Evolutionary conservation across 1,140 invertebrate species (phyloP), one percentile per base, ranked within the genome.

Genomic region (Lordiphosa collinella): DNA sequence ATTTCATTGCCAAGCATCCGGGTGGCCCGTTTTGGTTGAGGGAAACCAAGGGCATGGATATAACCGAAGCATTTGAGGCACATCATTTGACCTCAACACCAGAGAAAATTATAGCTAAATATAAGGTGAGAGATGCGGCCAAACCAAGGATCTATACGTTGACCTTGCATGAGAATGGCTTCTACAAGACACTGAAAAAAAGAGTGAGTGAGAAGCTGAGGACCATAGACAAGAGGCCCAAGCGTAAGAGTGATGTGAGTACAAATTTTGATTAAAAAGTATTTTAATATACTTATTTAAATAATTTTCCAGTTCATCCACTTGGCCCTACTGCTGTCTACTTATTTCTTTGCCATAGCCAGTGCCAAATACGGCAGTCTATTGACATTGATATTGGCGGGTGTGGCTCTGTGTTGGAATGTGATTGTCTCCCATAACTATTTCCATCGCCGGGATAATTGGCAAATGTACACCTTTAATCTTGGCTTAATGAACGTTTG

Each of bases 401-500:
- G 92, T 1, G 49, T 92, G 3, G 86, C 91, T 13, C 78, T 96
- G 1, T 88, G 89, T 16, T 91, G 92, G 82, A 89, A 91, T 0
- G 88, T 90, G 9, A 90, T 93, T 22, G 90, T 90, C 13, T 92
- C 92, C 0, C 96, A 97, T 79, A 97, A 97, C 88, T 97, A 94
- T 78, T 93, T 96, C 43, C 96, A 97, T 80, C 91, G 93, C 70
- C 91, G 90, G 13, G 93, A 96, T 74, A 96, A 92, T 76, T 96
- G 94, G 91, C 91, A 95, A 38, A 95, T 95, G 93, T 95, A 94
- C 75, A 92, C 94, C 34, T 95, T 94, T 55, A 94, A 96, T 74
- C 85, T 97, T 9, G 89, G 90, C 22, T 76, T 93, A 44, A 86
- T 94, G 87, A 89, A 88, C 90, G 92, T 85, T 75, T 92, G 92